Percentiles rank a stretch among this genome's conserved stretches.
Evolutionary conservation across 2,113 vertebrate genomes (phyloP).

Genomic region (Trichechus manatus): DNA sequence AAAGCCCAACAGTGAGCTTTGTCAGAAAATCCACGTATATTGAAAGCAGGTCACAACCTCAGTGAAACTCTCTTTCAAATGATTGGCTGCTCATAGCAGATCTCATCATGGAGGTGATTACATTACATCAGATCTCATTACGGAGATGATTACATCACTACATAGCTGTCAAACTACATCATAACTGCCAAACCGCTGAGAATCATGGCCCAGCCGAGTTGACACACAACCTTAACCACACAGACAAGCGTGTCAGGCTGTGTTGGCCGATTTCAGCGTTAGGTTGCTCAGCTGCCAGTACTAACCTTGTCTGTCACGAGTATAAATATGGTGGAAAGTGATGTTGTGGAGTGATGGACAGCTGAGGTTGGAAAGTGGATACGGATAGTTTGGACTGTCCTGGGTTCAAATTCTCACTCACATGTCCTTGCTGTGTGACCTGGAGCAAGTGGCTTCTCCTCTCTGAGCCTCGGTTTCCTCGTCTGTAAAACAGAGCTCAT

Average conservation of each 20-base stretch:
- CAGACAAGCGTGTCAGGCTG: rapidly evolving
- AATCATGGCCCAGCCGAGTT: too few relatives aligned
- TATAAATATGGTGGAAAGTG: not conserved
- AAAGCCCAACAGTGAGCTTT: too few relatives aligned
- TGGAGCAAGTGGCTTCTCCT: not conserved
- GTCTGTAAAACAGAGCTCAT: not conserved
- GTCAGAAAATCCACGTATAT: too few relatives aligned
- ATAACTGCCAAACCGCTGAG: too few relatives aligned
- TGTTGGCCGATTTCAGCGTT: rapidly evolving
- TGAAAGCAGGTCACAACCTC: too few relatives aligned
- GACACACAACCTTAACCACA: too few relatives aligned
- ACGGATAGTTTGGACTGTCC: not conserved
- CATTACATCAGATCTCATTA: too few relatives aligned
- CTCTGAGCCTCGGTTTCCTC: not conserved
- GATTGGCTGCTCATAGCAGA: too few relatives aligned
- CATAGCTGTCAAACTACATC: too few relatives aligned
- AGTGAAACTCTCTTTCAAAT: too few relatives aligned
- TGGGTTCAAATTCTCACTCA: not conserved
- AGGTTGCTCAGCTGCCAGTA: not conserved
- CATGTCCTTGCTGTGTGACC: not conserved
- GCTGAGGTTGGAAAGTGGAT: rapidly evolving
- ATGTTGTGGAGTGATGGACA: rapidly evolving
- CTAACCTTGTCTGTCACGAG: rapidly evolving
- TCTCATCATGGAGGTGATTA: too few relatives aligned
- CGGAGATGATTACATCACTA: too few relatives aligned